Conservation (phyloP, 2,888 invertebrate genomes). For the Phortica okadai region DNA sequence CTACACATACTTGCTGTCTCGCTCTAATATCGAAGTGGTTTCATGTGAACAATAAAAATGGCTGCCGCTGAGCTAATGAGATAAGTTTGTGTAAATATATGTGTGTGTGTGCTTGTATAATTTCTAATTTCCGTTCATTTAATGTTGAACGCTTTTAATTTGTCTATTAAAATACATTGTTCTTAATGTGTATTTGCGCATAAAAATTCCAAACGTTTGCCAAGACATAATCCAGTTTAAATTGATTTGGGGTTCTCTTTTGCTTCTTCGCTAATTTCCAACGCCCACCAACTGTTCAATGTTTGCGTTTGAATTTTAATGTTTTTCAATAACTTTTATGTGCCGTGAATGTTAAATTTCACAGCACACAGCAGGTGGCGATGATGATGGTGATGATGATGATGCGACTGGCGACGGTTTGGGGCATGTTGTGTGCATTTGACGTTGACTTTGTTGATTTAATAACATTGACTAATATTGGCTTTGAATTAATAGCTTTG, state of each 20-base stretch:
- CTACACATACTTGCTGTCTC: background rate
- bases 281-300: background rate
- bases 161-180: slow-evolving; percentile 28
- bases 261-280: background rate
- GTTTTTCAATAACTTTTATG: slow-evolving; percentile 29
- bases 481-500: background rate
- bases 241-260: background rate
- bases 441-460: background rate
- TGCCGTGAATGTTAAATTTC: background rate
- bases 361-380: background rate
- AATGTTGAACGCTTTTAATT: slow-evolving; percentile 24
- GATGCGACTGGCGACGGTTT: background rate
- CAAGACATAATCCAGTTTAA: slow-evolving; percentile 12
- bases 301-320: slow-evolving; percentile 23
- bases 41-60: slow-evolving; percentile 9
- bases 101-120: slow-evolving; percentile 3
- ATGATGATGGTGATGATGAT: background rate
- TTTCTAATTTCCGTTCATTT: slow-evolving; percentile 26
- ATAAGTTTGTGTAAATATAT: background rate
- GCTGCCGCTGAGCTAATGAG: slow-evolving; percentile 11
- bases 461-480: background rate
- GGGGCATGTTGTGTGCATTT: background rate
- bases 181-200: background rate
- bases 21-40: slow-evolving; percentile 1
- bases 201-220: slow-evolving; percentile 22